phyloP scores from a whole-genome alignment of 2,797 vertebrate genomes.

The Chiloscyllium punctatum region DNA sequence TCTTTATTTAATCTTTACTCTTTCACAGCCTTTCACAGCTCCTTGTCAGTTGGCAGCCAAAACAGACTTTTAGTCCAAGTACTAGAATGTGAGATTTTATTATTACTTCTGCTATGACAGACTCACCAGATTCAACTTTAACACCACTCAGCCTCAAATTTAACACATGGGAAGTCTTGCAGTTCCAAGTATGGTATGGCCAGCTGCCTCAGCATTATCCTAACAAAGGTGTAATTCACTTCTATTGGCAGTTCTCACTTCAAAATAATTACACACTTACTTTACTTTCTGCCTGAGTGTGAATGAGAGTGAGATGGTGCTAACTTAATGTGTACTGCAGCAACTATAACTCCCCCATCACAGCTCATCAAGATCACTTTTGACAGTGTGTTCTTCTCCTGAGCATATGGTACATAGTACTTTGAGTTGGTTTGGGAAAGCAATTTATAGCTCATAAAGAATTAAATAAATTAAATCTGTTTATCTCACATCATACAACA shows the following conservation, averaged over 20 bases:
- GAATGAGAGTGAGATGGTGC: neutral
- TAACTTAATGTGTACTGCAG: neutral
- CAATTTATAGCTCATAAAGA: neutral
- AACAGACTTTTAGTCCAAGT: slow-evolving; percentile 12
- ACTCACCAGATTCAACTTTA: neutral
- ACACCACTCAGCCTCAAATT: neutral
- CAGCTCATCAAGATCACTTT: neutral
- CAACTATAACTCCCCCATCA: neutral
- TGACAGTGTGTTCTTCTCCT: neutral
- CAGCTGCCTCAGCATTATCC: neutral
- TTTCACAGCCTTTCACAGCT: neutral
- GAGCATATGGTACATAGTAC: neutral
- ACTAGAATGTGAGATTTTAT: slow-evolving; percentile 11
- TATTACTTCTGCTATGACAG: neutral
- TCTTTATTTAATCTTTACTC: slow-evolving; percentile 16
- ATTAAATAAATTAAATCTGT: neutral
- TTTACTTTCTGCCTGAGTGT: neutral
- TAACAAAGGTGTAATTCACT: neutral
- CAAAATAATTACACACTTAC: neutral
- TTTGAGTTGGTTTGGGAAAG: no score
- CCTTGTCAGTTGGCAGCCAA: neutral
- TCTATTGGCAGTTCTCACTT: neutral
- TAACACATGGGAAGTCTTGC: neutral
- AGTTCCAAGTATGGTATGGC: neutral
- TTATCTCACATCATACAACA: neutral